These are phyloP conservation scores for Mormoops blainvillei DNA, from an alignment of 2,113 vertebrate species.

Conservation along the genomic window DNA sequence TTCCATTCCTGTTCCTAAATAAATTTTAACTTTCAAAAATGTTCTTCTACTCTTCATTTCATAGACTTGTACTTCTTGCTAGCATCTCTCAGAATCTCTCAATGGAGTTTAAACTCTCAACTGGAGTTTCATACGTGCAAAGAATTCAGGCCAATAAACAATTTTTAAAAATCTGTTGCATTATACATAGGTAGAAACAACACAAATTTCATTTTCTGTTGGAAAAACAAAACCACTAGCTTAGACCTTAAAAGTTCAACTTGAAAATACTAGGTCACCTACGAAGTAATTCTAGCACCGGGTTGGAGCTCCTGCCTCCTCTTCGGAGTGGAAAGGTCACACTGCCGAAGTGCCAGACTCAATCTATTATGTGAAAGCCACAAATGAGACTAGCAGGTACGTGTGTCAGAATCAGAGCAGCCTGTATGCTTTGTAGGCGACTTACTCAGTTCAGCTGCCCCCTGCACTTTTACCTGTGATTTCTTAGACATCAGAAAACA, in stretches of 20 bases:
- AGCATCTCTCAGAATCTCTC: not conserved
- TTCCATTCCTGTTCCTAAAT: not conserved
- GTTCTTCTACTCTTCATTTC: not conserved
- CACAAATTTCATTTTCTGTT: not conserved
- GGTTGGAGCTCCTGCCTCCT: not conserved
- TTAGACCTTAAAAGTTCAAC: not conserved
- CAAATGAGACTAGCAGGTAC: not conserved
- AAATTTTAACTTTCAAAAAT: not conserved
- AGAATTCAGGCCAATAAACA: conserved; percentile 2
- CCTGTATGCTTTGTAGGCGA: not conserved
- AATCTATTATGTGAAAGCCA: not conserved
- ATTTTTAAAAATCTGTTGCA: not conserved
- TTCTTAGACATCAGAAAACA: conserved; percentile 20
- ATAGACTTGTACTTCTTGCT: not conserved
- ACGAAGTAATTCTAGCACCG: not conserved
- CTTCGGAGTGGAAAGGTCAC: not conserved
- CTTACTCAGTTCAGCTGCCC: not conserved
- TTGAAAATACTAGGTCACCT: not conserved
- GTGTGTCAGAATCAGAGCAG: not conserved
- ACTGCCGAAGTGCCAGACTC: not conserved
- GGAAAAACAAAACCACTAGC: not conserved
- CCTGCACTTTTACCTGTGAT: not conserved
- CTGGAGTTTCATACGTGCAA: conserved; percentile 21
- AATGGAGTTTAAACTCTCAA: not conserved
- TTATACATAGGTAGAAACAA: not conserved